These are phyloP conservation scores for Ennomos erosarius DNA, from an alignment of 2,888 invertebrate genomes.

Conservation along the genomic window DNA sequence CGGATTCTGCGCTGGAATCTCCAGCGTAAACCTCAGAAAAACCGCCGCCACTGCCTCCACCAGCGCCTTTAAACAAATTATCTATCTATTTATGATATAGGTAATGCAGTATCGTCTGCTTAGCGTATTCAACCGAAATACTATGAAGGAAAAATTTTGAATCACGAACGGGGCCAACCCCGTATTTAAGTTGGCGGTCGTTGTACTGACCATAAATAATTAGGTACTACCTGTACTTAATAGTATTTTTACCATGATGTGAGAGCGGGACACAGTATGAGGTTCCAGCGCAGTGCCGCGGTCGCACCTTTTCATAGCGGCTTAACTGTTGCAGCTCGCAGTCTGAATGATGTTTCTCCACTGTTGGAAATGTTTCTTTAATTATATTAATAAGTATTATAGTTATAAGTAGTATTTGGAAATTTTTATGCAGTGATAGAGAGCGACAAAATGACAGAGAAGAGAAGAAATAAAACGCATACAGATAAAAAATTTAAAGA, in stretches of 20 bases:
- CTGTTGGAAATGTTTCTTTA: slow-evolving; percentile 43
- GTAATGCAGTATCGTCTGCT: too few species aligned
- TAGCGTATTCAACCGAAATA: too few species aligned
- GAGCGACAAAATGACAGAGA: too few species aligned
- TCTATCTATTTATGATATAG: too few species aligned
- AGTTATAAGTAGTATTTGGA: neutral
- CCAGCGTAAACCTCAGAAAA: slow-evolving; percentile 81
- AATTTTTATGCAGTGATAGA: too few species aligned
- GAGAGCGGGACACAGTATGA: slow-evolving; percentile 81
- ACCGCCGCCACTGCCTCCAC: slow-evolving; percentile 74
- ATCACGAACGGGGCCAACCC: too few species aligned
- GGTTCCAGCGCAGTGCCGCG: slow-evolving; percentile 76
- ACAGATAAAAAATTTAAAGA: too few species aligned
- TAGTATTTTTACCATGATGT: slow-evolving; percentile 90
- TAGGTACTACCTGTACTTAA: neutral
- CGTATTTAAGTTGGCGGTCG: too few species aligned
- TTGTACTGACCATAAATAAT: neutral
- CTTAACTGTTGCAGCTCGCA: slow-evolving; percentile 81
- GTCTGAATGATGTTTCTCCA: slow-evolving; percentile 80
- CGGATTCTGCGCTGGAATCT: slow-evolving; percentile 79
- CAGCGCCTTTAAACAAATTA: slow-evolving; percentile 51
- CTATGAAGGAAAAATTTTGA: too few species aligned
- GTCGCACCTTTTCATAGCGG: slow-evolving; percentile 79
- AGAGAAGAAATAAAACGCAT: too few species aligned
- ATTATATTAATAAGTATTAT: too few species aligned